phyloP scores from a whole-genome alignment of 1,140 invertebrate species.

The Hylaeus volcanicus region DNA sequence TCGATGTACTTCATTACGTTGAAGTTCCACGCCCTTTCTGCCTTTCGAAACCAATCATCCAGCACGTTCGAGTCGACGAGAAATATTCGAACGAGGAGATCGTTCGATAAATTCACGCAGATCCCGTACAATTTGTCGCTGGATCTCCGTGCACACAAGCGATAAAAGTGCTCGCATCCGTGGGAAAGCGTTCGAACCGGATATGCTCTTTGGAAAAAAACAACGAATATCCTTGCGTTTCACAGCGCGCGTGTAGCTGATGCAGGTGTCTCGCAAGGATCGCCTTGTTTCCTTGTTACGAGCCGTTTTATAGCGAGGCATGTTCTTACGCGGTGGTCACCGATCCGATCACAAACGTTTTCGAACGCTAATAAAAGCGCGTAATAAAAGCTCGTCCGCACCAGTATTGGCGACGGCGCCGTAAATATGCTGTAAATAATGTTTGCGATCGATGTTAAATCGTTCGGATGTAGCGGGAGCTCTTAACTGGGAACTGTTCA shows the following conservation, averaged over 20 bases:
- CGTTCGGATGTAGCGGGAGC: neutral
- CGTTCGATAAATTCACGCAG: neutral
- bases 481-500: too few relatives aligned
- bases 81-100: neutral
- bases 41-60: neutral
- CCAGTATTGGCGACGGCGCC: neutral
- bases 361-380: too few relatives aligned
- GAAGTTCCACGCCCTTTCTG: neutral
- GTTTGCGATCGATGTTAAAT: neutral
- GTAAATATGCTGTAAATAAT: slow-evolving; percentile 29
- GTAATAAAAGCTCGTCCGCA: neutral
- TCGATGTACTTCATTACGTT: too few relatives aligned
- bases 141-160: neutral
- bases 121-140: neutral
- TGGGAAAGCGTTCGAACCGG: too few relatives aligned
- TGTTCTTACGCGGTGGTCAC: slow-evolving; percentile 8
- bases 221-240: slow-evolving; percentile 21
- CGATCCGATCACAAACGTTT: neutral
- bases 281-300: slow-evolving; percentile 11
- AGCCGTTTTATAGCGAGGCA: slow-evolving; percentile 6
- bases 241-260: neutral
- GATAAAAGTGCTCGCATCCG: neutral
- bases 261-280: neutral
- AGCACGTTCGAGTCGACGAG: neutral
- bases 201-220: neutral